A percentile compares a stretch with the other conserved stretches of the same genome.
Conservation (phyloP, 2,113 vertebrate genomes). For the Coracopsis vasa region DNA sequence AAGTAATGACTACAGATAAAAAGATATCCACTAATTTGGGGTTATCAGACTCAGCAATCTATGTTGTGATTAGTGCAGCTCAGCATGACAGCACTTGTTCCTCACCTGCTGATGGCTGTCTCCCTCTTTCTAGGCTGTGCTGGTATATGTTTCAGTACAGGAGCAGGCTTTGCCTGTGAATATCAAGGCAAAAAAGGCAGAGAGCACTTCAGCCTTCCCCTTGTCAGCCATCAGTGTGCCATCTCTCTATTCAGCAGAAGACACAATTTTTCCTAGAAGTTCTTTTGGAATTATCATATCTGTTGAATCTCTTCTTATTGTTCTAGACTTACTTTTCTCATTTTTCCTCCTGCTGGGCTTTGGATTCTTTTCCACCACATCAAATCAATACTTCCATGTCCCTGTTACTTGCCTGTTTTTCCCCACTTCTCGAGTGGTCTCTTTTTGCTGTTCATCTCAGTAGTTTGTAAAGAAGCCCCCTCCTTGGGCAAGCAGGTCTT, state of each 20-base stretch:
- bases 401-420: neutral
- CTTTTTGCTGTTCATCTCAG: neutral
- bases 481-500: neutral
- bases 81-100: neutral
- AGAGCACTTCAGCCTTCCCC: neutral
- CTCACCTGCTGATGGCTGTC: neutral
- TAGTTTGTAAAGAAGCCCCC: neutral
- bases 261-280: neutral
- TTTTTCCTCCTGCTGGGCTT: neutral
- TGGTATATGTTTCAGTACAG: fast-evolving
- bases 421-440: neutral
- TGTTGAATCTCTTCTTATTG: neutral
- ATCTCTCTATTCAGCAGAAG: neutral
- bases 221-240: fast-evolving
- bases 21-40: neutral
- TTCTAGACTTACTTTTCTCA: neutral
- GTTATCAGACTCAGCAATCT: neutral
- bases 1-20: neutral
- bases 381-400: neutral
- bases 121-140: neutral
- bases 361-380: neutral
- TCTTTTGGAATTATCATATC: fast-evolving
- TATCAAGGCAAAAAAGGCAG: neutral
- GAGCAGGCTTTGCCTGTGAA: neutral
- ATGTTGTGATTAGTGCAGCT: neutral